Percentiles rank a stretch among this genome's conserved stretches.
These are phyloP conservation scores for Tricholauxania praeusta DNA, from an alignment of 2,888 invertebrate species.

Conservation along the genomic window DNA sequence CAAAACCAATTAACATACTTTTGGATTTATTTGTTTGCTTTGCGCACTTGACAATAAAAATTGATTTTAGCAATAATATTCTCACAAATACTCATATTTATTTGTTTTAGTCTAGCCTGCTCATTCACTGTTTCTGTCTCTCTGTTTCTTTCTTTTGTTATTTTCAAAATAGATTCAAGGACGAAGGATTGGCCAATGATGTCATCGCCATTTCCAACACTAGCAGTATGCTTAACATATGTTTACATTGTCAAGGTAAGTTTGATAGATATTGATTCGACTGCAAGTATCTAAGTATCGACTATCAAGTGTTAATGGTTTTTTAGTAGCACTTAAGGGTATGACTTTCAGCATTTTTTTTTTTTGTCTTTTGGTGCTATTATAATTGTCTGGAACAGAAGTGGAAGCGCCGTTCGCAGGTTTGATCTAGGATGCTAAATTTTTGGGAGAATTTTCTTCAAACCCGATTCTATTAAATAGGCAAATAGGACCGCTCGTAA, in stretches of 20 bases:
- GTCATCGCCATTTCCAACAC: constrained; percentile 92
- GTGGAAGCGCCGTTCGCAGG: too few species aligned
- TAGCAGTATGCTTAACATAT: constrained; percentile 89
- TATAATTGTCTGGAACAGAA: too few species aligned
- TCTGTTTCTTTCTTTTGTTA: constrained; percentile 23
- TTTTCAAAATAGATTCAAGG: constrained; percentile 77
- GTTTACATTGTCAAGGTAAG: constrained; percentile 89
- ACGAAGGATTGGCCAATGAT: constrained; percentile 94
- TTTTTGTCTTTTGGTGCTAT: too few species aligned
- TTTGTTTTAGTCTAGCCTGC: constrained; percentile 1
- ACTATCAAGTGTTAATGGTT: too few species aligned
- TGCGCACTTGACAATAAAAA: constrained; percentile 2
- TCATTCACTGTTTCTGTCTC: background rate
- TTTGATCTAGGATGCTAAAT: too few species aligned
- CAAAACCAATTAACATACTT: constrained; percentile 4
- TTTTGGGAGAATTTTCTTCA: too few species aligned
- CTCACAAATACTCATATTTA: constrained; percentile 16
- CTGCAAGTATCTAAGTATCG: too few species aligned
- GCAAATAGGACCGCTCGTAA: too few species aligned
- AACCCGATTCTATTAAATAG: too few species aligned
- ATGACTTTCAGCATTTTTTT: too few species aligned
- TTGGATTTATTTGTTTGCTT: constrained; percentile 2
- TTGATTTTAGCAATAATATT: constrained; percentile 15
- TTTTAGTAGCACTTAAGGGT: too few species aligned
- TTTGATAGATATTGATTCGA: constrained; percentile 25